phyloP scores from a whole-genome alignment of 2,888 invertebrate species.

The Hipparchia sbordonii region DNA sequence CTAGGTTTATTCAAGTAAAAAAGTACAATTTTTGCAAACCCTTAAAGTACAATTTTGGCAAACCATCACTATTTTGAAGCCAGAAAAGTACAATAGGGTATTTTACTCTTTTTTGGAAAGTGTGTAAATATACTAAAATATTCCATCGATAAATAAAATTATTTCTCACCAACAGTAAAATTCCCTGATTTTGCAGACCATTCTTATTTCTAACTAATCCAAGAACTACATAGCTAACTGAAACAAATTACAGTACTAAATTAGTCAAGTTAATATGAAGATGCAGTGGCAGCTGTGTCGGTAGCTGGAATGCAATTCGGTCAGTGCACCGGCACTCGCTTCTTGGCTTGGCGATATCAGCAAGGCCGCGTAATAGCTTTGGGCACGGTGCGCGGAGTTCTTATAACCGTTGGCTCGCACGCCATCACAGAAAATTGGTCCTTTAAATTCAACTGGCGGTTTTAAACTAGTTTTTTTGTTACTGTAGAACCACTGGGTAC shows the following conservation, averaged over 20 bases:
- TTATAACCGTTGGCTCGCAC: conserved; percentile 41
- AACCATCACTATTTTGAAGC: no score
- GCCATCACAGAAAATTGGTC: conserved; percentile 39
- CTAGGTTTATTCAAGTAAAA: no score
- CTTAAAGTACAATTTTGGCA: no score
- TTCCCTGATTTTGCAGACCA: no score
- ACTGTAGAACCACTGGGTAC: conserved; percentile 8
- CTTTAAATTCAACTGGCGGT: conserved; percentile 31
- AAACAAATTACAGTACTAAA: not conserved
- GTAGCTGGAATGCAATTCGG: conserved; percentile 34
- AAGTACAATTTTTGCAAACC: no score
- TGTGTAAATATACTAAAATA: no score
- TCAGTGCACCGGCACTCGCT: conserved; percentile 44
- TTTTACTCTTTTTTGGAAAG: no score
- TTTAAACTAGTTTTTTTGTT: conserved; percentile 27
- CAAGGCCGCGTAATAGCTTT: conserved; percentile 76
- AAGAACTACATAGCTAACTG: not conserved
- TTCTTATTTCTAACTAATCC: no score
- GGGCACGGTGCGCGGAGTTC: conserved; percentile 62
- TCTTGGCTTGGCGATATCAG: conserved; percentile 74
- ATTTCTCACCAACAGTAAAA: no score
- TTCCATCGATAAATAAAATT: no score
- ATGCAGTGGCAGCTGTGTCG: conserved; percentile 37
- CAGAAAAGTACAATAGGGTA: no score
- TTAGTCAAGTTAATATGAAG: conserved; percentile 30